Evolutionary conservation across 2,797 vertebrate genomes (phyloP).

Genomic region (Anguilla obscura): DNA sequence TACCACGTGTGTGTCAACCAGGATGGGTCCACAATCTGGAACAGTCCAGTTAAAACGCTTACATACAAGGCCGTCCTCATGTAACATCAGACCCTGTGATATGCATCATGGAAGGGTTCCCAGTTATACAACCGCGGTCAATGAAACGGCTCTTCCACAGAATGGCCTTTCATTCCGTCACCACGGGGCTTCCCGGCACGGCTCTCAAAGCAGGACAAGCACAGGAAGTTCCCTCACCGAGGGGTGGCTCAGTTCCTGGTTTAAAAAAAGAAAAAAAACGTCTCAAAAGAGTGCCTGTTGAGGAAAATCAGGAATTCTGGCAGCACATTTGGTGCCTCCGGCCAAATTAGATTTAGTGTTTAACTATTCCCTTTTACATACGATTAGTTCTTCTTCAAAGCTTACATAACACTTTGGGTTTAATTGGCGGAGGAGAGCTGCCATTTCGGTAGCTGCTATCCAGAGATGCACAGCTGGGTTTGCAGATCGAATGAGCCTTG

Average conservation of each 20-base stretch:
- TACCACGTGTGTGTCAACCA: background rate
- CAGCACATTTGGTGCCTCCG: conserved; percentile 27
- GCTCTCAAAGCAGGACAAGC: conserved; percentile 12
- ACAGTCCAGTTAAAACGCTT: background rate
- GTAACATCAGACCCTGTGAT: background rate
- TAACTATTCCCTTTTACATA: conserved; percentile 13
- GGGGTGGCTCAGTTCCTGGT: background rate
- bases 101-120: conserved; percentile 4
- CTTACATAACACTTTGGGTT: conserved; percentile 18
- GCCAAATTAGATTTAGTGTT: conserved; percentile 36
- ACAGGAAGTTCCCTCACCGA: conserved; percentile 31
- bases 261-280: background rate
- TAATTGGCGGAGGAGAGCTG: conserved; percentile 1
- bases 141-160: conserved; percentile 19
- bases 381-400: conserved; percentile 19
- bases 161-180: conserved; percentile 19
- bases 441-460: conserved; percentile 2
- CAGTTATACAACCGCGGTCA: conserved; percentile 17
- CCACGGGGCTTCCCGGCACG: background rate
- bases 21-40: background rate
- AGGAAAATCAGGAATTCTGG: conserved; percentile 31
- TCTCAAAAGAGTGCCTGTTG: conserved; percentile 21
- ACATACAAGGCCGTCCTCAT: background rate
- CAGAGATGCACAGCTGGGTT: background rate
- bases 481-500: conserved; percentile 15